Base-by-base conservation (phyloP, 2,113 vertebrate genomes). In the Dasyurus viverrinus region DNA sequence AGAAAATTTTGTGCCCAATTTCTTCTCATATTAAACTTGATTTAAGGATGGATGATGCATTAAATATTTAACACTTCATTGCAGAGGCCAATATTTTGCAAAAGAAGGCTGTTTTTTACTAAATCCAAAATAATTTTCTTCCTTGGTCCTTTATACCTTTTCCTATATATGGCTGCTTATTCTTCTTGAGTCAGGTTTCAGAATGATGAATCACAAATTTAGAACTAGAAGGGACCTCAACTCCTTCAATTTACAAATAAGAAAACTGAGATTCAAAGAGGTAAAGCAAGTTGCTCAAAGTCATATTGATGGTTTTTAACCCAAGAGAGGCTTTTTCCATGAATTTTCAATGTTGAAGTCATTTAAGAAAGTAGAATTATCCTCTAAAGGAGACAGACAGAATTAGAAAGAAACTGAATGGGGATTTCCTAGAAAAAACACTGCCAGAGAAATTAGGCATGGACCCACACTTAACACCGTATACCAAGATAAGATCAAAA, bases 21-120 rank as follows among this genome's bases (percentile, higher is more conserved):
- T 91, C 36, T 57, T 30, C 26, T n/a, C 54, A 93, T 93, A 95
- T 93, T 42, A 97, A 96, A 92, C 92, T 24, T 94, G 54, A 92
- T 76, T n/a, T 76, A n/a, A 19, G 60, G 14, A 36, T 36, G 36
- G 14, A 76, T 7, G 19, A n/a, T n/a, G 36, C 3, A n/a, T 76
- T 76, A n/a, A 76, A 76, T 57, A 5, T 84, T 96, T 90, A 68
- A 95, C 89, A 76, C 89, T 93, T 93, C 89, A 36, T 92, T 30
- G 4, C 7, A 91, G 27, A 76, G 52, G n/a, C 26, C 54, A 89
- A 89, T 30, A n/a, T n/a, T 76, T 76, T 76, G 16, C 60, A 19
- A 76, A 76, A 76, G 36, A 76, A 76, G 16, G 30, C 5, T 0
- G 16, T 1, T 25, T 60, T 96, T 95, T 95, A 91, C 53, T 93